Base-by-base conservation (phyloP, 1,140 invertebrate species). In the Prorops nasuta region DNA sequence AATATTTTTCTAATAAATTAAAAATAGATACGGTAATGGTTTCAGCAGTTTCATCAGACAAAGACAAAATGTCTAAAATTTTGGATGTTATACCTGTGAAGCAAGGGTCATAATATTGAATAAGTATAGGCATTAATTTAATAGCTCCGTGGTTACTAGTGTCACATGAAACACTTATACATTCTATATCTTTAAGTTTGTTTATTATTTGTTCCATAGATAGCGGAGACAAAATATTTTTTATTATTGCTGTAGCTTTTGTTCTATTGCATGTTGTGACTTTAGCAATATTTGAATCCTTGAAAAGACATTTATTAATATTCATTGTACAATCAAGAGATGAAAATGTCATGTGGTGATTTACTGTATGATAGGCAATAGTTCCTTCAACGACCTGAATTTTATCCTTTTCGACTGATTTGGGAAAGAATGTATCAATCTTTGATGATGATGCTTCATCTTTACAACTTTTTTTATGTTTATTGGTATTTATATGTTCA, bases 51-150 rank as follows among this genome's bases (percentile, higher is more conserved):
- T 41, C 19, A 9, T 41, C 14, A 12, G 10, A 8, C 19, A 10
- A 3, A 14, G 19, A 12, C 14, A 9, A 3, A 10, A 24, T 21
- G 3, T 41, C 39, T 21, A 41, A 14, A 10, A 41, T 20, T 18
- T 20, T 18, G 9, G 21, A 14, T 41, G 20, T 3, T 21, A 28
- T 24, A 14, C 39, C 4, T 3, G 9, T 22, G 18, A 12, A 12
- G n/a, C 21, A 2, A 8, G 14, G 21, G 21, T 21, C 21, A 21
- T 19, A 40, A 40, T 40, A 40, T 3, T 20, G 19, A 9, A 40
- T 21, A n/a, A 40, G 19, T 7, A 40, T n/a, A 40, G 19, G 38
- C 14, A 20, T 19, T 40, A 40, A n/a, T 40, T 40, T 40, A 20
- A 10, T 19, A 19, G 7, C 14, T 3, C 21, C 21, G n/a, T 40